Base-by-base conservation (phyloP, 2,113 vertebrate genomes). In the Cromileptes altivelis region DNA sequence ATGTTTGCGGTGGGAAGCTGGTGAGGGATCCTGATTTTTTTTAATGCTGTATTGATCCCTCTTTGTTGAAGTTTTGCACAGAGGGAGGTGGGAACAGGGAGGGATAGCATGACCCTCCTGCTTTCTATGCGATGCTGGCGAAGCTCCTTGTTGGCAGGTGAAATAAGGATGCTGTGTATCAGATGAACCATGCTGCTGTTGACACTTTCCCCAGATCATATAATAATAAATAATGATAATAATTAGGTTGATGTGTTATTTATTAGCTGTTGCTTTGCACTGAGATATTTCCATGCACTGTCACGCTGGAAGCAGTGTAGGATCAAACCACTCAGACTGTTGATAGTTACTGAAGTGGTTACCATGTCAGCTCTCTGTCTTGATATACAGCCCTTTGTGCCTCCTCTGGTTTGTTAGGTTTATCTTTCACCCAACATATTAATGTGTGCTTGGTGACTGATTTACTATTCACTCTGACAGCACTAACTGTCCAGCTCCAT, bases 261-360 rank as follows among this genome's bases (percentile, higher is more conserved):
- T 10, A 57, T 70, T 10, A 55, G 9, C 62, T 68, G 11, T 61
- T 19, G 45, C 30, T 25, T n/a, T 50, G 27, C 42, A 60, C 4
- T 56, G 42, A 7, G 15, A 27, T 4, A 37, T 47, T 50, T 64
- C 25, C 18, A 10, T 11, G 4, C 13, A 30, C 52, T 25, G 18
- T 71, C 45, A 25, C 1, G 0, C 49, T 68, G 40, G 64, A 76
- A 76, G 17, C 25, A 73, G 58, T 74, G 42, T 23, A 18, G 21
- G 21, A 69, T 76, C 49, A 67, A 85, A 69, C 10, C 8, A n/a
- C 56, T 68, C 53, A 60, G 58, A 57, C 30, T 79, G 70, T 87
- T 84, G 55, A 57, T 74, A 60, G 80, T 74, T 89, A 85, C 75
- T 81, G 42, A 52, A 25, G 40, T 25, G 63, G 79, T 82, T 63